phyloP scores from a whole-genome alignment of 2,888 invertebrate species.

The Xylocampa areola region DNA sequence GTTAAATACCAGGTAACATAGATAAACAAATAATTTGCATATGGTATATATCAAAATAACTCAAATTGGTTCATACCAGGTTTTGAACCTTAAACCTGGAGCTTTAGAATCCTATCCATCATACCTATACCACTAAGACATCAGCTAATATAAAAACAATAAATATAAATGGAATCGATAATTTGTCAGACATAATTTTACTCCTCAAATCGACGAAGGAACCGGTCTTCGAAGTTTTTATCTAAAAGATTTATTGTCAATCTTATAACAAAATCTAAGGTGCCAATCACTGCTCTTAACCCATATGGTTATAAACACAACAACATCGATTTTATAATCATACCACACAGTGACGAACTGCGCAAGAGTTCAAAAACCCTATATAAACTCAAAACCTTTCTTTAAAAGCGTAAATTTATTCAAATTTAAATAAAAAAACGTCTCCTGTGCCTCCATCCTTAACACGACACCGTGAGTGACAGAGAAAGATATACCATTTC shows the following conservation, averaged over 20 bases:
- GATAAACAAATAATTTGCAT: too few relatives aligned
- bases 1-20: too few relatives aligned
- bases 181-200: neutral
- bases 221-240: conserved; percentile 20
- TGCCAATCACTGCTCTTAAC: conserved; percentile 28
- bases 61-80: too few relatives aligned
- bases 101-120: too few relatives aligned
- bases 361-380: conserved; percentile 76
- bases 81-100: too few relatives aligned
- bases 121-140: too few relatives aligned
- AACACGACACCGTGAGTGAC: conserved; percentile 62
- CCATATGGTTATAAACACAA: conserved; percentile 32
- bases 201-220: conserved; percentile 7
- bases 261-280: conserved; percentile 9
- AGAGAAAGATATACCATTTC: conserved; percentile 12
- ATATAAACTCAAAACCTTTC: conserved; percentile 72
- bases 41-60: too few relatives aligned
- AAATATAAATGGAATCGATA: too few relatives aligned
- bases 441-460: conserved; percentile 76
- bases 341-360: conserved; percentile 55
- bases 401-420: conserved; percentile 88
- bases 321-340: conserved; percentile 48
- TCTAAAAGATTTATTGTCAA: conserved; percentile 21
- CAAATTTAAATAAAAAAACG: conserved; percentile 84
- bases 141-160: too few relatives aligned